Evolutionary conservation across 2,113 vertebrate genomes (phyloP).

Genomic region (Chaetops frenatus): DNA sequence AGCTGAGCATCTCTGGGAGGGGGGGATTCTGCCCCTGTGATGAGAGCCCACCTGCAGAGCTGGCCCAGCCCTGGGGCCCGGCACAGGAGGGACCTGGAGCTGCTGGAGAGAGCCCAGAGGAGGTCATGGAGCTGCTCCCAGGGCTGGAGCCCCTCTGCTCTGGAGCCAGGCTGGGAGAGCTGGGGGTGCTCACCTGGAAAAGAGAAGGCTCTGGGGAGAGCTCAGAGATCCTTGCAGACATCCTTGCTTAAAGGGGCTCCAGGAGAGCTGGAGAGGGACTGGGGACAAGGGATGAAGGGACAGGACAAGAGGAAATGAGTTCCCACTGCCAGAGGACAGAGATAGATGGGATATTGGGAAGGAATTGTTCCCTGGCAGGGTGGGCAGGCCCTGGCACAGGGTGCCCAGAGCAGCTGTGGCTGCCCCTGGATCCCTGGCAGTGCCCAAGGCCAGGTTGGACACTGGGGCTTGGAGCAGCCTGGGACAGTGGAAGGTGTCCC

Average conservation of each 20-base stretch:
- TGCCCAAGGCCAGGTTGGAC: neutral
- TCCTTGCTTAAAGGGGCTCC: neutral
- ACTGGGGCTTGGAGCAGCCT: neutral
- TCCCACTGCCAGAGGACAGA: neutral
- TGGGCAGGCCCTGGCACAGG: neutral
- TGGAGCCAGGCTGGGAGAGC: neutral
- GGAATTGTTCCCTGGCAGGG: neutral
- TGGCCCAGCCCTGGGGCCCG: neutral
- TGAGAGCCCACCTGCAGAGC: neutral
- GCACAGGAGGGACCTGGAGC: neutral
- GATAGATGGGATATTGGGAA: fast-evolving
- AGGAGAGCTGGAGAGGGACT: neutral
- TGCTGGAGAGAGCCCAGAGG: neutral
- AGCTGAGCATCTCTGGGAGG: neutral
- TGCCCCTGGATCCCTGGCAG: neutral
- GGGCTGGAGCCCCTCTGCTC: neutral
- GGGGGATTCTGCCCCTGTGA: neutral
- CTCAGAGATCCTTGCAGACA: neutral
- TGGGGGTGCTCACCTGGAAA: fast-evolving
- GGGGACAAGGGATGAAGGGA: neutral
- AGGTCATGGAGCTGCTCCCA: neutral
- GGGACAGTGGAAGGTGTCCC: neutral
- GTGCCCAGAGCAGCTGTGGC: neutral
- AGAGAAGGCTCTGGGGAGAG: neutral
- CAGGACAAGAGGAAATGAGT: neutral